A percentile compares a stretch with the other conserved stretches of the same genome.
Evolutionary conservation across 1,140 invertebrate species (phyloP).

Genomic region (Coenobita brevimanus): DNA sequence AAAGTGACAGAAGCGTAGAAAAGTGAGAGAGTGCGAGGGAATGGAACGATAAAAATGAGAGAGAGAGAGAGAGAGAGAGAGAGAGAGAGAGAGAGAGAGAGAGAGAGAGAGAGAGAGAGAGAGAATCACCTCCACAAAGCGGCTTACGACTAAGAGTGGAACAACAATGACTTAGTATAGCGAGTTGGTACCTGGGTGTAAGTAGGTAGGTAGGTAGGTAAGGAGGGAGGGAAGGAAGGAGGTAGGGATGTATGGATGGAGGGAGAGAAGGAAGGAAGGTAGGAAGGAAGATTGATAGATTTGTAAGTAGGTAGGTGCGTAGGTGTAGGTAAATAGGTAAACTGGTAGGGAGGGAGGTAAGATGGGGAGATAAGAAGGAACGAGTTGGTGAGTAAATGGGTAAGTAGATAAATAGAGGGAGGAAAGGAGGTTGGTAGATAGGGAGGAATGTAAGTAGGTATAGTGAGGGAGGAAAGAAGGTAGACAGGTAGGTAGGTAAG

Average conservation of each 20-base stretch:
- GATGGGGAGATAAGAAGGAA: too few species aligned
- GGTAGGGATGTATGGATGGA: background rate
- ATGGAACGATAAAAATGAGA: background rate
- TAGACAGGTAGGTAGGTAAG: too few species aligned
- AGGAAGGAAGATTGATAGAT: background rate
- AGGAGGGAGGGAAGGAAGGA: background rate
- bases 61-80: slow-evolving; percentile 35
- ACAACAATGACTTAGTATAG: background rate
- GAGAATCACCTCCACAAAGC: too few species aligned
- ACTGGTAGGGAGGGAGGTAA: background rate
- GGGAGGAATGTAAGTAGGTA: too few species aligned
- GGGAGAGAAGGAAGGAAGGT: background rate
- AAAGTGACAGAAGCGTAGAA: background rate
- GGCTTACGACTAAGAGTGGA: background rate
- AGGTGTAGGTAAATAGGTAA: background rate
- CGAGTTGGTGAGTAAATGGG: too few species aligned
- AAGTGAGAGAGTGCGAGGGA: background rate
- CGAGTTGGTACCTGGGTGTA: background rate
- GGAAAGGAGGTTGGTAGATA: too few species aligned
- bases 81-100: slow-evolving; percentile 43
- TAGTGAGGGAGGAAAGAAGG: too few species aligned
- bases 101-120: too few species aligned
- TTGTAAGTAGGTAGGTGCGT: background rate
- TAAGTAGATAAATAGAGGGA: too few species aligned
- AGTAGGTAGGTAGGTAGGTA: background rate